Evolutionary conservation across 2,113 vertebrate species (phyloP), one percentile per base, ranked within the genome.

Genomic region (Podarcis raffonei): DNA sequence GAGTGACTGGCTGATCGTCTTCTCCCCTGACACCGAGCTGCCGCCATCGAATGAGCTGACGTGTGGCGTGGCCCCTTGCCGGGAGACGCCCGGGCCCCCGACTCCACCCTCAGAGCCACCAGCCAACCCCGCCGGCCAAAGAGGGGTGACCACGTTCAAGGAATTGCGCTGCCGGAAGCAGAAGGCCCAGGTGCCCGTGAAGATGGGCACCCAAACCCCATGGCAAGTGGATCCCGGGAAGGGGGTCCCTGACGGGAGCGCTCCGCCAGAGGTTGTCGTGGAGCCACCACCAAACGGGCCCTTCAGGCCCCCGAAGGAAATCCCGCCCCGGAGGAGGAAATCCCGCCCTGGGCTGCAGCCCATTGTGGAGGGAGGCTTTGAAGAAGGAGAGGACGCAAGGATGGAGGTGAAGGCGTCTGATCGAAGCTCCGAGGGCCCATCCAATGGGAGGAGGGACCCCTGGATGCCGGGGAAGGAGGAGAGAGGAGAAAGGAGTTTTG

Each of bases 1-100:
- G 53, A 97, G 98, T 5, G 98, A 99, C 93, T 99, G 99, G 99
- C 96, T 99, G 68, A 99, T 99, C 3, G 95, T 98, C 0, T 99
- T 99, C 93, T 99, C 99, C 0, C 99, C 99, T 0, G 98, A 99
- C 62, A 95, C 95, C 0, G 98, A 99, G 82, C 91, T 97, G 80
- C 97, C 97, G 0, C 97, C 97, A 0, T 6, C 39, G 27, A 92
- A 94, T 0, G 89, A 95, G 59, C 94, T 97, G 65, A 93, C 94
- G 91, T 37, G 92, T 30, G n/a, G 88, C 0, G 4, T 87, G 27
- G 39, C 84, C 37, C 0, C 1, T 0, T 87, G 39, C n/a, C 94
- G n/a, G 75, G 83, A 86, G 37, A 71, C 81, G 69, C 90, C 69
- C 92, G 96, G 65, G 97, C 97, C 76, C 93, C 97, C 87, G 97